Evolutionary conservation across 35 echinoderm and acorn worm species (phyloP), one percentile per base, ranked within the genome.

Genomic region (Acanthaster planci): DNA sequence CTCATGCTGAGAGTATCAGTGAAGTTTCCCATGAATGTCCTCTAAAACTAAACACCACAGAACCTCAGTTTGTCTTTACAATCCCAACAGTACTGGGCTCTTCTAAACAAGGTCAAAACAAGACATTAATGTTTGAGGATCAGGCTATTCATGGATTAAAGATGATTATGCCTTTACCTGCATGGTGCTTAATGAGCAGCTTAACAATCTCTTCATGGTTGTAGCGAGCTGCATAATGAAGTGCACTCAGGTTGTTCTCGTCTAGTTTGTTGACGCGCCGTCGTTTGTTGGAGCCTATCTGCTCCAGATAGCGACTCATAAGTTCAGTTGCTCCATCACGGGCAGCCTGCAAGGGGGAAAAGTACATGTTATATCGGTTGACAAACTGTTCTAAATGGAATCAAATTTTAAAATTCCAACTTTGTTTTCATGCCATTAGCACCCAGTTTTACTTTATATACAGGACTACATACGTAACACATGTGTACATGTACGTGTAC

Each of bases 191-290:
- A 1, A 99, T 83, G 52, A 99, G 88, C 2, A 94, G 60, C 52
- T 85, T 93, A 38, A 93, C 86, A 40, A 94, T 83, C 39, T 87
- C 72, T 8, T 88, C 37, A 67, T 99, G 96, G 53, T 99, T 99
- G 67, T 99, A 99, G 32, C 96, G 67, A 16, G 92, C 89, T 35
- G 96, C 96, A 76, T 94, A 99, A 60, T 99, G 96, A 8, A 99
- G 75, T 14, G 92, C 86, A 15, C 85, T 90, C 21, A 94, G 68
- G 3, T 88, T 87, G 34, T 99, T 93, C 52, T 99, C 96, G 80
- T 99, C 96, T 2, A 88, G 80, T 67, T 75, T 77, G 47, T 99
- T 94, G 21, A 99, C 72, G 29, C 56, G 80, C 7, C 54, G 81
- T 77, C 59, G 87, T 26, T 81, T 87, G 27, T 87, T 84, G 23